Evolutionary conservation across 1,140 invertebrate genomes (phyloP), one percentile per base, ranked within the genome.

Genomic region (Helicoverpa zea): DNA sequence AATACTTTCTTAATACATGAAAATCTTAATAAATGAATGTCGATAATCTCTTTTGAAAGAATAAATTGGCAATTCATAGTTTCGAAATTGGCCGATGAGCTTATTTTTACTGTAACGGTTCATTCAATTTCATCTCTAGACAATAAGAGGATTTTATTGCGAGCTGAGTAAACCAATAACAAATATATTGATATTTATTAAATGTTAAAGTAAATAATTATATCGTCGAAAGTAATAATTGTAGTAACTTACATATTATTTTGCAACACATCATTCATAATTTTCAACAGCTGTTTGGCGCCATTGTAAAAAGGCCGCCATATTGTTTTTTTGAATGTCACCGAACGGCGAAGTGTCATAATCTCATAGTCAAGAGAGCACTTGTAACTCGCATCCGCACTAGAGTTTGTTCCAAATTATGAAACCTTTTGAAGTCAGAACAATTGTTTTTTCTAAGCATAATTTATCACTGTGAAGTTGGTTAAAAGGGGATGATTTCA

Each of bases 371-470:
- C 49, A 49, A 70, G 49, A 43, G 18, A 23, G 14, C 66, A 70
- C 66, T 70, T 29, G 7, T 70, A n/a, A n/a, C 64, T 16, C 66
- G 49, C 18, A 70, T 70, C 66, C 66, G 66, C 66, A 70, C 47
- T 52, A 30, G 18, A 70, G 66, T 51, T 23, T 10, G 16, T 52
- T 30, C 61, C 35, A 9, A 43, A 43, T 43, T 5, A 5, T 43
- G 5, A 7, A 43, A 43, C 35, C 35, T 43, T 43, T 43, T 43
- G 35, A 43, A 9, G 35, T 43, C 35, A 43, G 5, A 43, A 43
- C 35, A 43, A 43, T 43, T 43, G 35, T 43, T 43, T 43, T 35
- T 29, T 4, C 18, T 29, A 59, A 10, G 18, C 4, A 29, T 23
- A 58, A 23, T 59, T 59, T 29, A 59, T 59, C 11, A 16, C 9